Evolutionary conservation across 2,113 vertebrate species (phyloP).

Genomic region (Herpetotheres cachinnans): DNA sequence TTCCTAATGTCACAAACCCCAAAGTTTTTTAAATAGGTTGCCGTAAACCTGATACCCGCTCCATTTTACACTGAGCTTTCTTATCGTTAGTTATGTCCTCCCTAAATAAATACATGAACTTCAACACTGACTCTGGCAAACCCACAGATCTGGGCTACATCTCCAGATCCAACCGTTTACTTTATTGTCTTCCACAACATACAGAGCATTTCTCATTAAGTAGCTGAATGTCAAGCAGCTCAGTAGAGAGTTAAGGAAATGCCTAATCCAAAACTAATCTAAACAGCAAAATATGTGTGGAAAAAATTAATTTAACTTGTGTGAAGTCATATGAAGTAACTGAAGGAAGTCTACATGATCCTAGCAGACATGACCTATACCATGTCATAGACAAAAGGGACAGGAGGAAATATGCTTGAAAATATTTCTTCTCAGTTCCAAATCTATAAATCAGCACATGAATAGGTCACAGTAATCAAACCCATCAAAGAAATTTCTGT

Average conservation of each 20-base stretch:
- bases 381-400: background rate
- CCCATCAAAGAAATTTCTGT: background rate
- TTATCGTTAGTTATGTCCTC: background rate
- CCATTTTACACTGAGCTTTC: background rate
- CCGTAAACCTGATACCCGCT: background rate
- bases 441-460: background rate
- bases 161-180: background rate
- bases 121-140: background rate
- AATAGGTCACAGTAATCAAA: background rate
- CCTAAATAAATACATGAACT: background rate
- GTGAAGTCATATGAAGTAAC: background rate
- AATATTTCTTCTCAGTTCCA: background rate
- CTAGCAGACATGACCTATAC: background rate
- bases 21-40: background rate
- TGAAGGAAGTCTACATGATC: background rate
- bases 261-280: background rate
- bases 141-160: background rate
- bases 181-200: background rate
- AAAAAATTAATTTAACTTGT: background rate
- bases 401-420: background rate
- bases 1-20: background rate
- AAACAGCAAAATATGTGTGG: background rate
- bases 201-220: background rate
- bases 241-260: background rate
- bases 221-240: background rate